Evolutionary conservation across 2,113 vertebrate species (phyloP).

Genomic region (Xenopus borealis): DNA sequence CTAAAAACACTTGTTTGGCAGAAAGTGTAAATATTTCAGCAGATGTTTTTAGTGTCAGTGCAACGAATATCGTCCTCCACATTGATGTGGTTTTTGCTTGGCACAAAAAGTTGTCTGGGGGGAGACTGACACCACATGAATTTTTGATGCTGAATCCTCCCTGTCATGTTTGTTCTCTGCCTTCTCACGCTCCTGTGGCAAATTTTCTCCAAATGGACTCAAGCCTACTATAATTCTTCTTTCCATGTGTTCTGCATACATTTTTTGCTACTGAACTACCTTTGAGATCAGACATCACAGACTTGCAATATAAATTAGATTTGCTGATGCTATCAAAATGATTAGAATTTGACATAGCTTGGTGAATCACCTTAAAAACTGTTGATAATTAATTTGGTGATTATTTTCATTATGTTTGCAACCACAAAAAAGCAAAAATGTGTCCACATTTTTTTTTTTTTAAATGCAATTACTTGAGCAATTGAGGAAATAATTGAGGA

Average conservation of each 20-base stretch:
- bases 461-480: no score
- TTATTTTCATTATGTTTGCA: no score
- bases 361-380: no score
- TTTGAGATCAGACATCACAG: not conserved
- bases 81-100: slow-evolving; percentile 64
- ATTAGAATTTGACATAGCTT: not conserved
- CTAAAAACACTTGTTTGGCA: slow-evolving; percentile 58
- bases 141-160: slow-evolving; percentile 51
- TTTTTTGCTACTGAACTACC: slow-evolving; percentile 13
- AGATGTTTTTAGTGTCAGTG: slow-evolving; percentile 58
- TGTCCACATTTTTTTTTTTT: no score
- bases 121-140: slow-evolving; percentile 56
- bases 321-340: slow-evolving; percentile 1
- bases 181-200: slow-evolving; percentile 50
- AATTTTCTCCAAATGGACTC: slow-evolving; percentile 19
- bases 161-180: slow-evolving; percentile 44
- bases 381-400: no score
- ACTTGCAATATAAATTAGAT: not conserved
- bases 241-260: slow-evolving; percentile 19
- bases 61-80: slow-evolving; percentile 56
- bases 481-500: no score
- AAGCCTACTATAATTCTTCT: slow-evolving; percentile 26
- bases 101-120: slow-evolving; percentile 59
- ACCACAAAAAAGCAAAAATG: no score
- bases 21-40: slow-evolving; percentile 47